Evolutionary conservation across 2,888 invertebrate genomes (phyloP).

Genomic region (Xylota sylvarum): DNA sequence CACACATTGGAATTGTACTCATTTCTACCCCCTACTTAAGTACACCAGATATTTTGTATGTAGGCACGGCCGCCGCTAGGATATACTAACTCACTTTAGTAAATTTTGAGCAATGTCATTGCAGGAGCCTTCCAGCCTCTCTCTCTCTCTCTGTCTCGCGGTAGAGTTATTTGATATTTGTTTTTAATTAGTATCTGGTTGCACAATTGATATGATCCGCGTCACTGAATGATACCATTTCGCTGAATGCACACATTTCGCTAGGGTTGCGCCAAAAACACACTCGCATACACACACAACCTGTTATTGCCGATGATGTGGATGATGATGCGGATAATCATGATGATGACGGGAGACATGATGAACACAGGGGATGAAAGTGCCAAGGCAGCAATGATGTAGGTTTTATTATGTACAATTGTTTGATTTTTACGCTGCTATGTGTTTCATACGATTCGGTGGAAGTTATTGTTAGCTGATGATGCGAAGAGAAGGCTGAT

Average conservation of each 20-base stretch:
- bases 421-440: conserved; percentile 35
- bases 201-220: conserved; percentile 67
- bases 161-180: conserved; percentile 60
- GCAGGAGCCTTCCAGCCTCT: not conserved
- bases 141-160: no score
- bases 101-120: conserved; percentile 17
- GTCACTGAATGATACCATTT: conserved; percentile 63
- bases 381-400: conserved; percentile 29
- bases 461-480: conserved; percentile 1
- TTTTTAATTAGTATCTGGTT: conserved; percentile 75
- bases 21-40: conserved; percentile 7
- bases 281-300: not conserved
- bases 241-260: conserved; percentile 46
- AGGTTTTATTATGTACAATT: conserved; percentile 9
- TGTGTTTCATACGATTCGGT: conserved; percentile 18
- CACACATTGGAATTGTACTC: conserved; percentile 14
- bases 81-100: conserved; percentile 38
- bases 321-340: conserved; percentile 59
- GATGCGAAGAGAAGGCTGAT: not conserved
- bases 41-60: not conserved
- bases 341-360: conserved; percentile 32
- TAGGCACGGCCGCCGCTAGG: not conserved
- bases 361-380: no score
- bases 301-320: conserved; percentile 46
- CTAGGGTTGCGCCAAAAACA: no score